Conservation (phyloP, 2,888 invertebrate genomes). For the Gymnosoma rotundatum region DNA sequence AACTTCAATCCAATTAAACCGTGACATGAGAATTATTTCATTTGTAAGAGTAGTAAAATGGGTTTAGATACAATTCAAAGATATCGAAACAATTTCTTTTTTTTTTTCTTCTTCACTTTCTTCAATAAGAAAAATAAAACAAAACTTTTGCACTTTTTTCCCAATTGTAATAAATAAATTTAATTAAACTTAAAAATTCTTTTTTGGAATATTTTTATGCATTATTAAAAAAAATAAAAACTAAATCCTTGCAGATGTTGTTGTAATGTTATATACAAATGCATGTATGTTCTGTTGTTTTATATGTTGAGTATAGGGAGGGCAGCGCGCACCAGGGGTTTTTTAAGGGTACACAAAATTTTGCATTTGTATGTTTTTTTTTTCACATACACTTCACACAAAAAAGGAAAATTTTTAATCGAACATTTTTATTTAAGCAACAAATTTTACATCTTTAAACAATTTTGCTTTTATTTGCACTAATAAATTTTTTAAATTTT, state of each 20-base stretch:
- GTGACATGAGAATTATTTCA: slow-evolving; percentile 74
- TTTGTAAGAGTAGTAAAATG: slow-evolving; percentile 74
- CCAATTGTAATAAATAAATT: slow-evolving; percentile 15
- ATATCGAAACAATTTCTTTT: slow-evolving; percentile 75
- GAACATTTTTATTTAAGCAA: slow-evolving; percentile 18
- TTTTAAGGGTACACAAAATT: slow-evolving; percentile 77
- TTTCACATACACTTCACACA: slow-evolving; percentile 58
- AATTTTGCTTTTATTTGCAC: slow-evolving; percentile 19
- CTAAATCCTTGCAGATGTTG: slow-evolving; percentile 37
- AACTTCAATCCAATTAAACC: slow-evolving; percentile 77
- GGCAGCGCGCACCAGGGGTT: slow-evolving; percentile 71
- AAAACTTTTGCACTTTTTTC: neutral
- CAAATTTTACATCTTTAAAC: slow-evolving; percentile 26
- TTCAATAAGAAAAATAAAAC: neutral
- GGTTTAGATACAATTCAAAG: slow-evolving; percentile 79
- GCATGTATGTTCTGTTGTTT: slow-evolving; percentile 30
- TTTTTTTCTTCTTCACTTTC: slow-evolving; percentile 52
- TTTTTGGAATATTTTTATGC: slow-evolving; percentile 3
- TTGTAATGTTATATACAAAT: slow-evolving; percentile 41
- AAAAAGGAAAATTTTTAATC: slow-evolving; percentile 47
- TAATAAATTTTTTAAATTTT: neutral
- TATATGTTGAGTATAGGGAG: slow-evolving; percentile 51
- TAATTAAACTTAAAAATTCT: neutral
- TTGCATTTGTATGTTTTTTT: slow-evolving; percentile 72
- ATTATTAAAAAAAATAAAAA: neutral